A percentile compares a stretch with the other conserved stretches of the same genome.
phyloP scores from a whole-genome alignment of 2,113 vertebrate species.

The Thunnus thynnus region DNA sequence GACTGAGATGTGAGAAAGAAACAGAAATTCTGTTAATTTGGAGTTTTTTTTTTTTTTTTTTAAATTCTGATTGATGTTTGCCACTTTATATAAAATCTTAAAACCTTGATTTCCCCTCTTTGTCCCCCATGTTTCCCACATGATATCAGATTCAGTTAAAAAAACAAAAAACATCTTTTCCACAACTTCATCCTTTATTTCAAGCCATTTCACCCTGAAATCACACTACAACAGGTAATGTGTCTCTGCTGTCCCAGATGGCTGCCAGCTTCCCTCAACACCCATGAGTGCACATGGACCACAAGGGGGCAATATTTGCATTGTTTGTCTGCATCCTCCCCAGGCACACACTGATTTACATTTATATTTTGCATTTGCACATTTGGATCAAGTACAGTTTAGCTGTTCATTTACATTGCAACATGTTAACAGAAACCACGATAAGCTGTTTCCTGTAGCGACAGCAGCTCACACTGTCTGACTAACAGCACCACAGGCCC shows the following conservation, averaged over 20 bases:
- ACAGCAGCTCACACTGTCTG: slow-evolving; percentile 65
- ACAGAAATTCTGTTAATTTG: neutral
- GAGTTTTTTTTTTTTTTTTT: neutral
- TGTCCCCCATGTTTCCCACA: neutral
- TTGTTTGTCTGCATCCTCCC: slow-evolving; percentile 86
- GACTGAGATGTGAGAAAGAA: neutral
- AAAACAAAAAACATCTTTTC: neutral
- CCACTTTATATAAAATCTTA: neutral
- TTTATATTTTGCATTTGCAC: slow-evolving; percentile 83
- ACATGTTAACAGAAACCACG: slow-evolving; percentile 83
- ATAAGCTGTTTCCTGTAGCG: slow-evolving; percentile 77
- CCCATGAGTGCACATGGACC: slow-evolving; percentile 78
- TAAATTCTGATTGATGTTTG: neutral
- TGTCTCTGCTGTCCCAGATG: slow-evolving; percentile 51
- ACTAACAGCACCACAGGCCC: slow-evolving; percentile 58
- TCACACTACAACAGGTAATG: neutral
- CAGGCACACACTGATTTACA: slow-evolving; percentile 77
- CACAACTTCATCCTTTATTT: neutral
- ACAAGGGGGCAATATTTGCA: slow-evolving; percentile 98
- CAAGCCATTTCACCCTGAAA: neutral
- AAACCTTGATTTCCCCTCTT: neutral
- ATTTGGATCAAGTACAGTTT: slow-evolving; percentile 82
- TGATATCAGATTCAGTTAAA: neutral
- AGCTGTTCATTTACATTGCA: slow-evolving; percentile 85
- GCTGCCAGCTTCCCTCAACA: slow-evolving; percentile 46